A percentile compares a stretch with the other conserved stretches of the same genome.
These are phyloP conservation scores for Ellobius talpinus DNA, from an alignment of 2,113 vertebrate species.

Conservation along the genomic window DNA sequence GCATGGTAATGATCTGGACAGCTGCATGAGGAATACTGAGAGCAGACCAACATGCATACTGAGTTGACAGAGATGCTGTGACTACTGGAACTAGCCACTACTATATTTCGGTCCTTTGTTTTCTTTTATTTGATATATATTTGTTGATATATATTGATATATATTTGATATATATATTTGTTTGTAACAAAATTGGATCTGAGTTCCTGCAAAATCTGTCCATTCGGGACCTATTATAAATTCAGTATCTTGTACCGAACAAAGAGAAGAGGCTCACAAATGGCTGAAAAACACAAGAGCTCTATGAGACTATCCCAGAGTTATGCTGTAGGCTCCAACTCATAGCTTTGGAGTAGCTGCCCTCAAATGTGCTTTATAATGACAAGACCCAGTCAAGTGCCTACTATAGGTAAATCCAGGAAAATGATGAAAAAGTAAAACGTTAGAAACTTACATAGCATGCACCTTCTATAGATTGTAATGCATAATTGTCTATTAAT, in stretches of 20 bases:
- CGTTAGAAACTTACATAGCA: not conserved
- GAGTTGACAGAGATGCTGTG: not conserved
- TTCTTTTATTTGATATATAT: too few species aligned
- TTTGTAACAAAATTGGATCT: not conserved
- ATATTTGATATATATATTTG: too few species aligned
- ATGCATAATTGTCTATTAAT: not conserved
- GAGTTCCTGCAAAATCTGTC: not conserved
- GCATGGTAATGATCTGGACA: not conserved
- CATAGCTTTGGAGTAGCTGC: not conserved
- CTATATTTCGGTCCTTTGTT: not conserved
- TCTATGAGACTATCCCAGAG: not conserved
- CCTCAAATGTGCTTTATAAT: not conserved
- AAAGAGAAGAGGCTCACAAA: not conserved
- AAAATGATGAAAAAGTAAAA: not conserved
- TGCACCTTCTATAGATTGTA: not conserved
- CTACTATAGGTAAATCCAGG: not conserved
- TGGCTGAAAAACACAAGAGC: not conserved
- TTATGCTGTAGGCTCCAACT: not conserved
- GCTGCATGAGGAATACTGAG: accelerated
- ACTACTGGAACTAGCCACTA: not conserved
- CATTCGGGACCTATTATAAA: not conserved
- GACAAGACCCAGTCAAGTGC: not conserved
- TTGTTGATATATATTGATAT: too few species aligned
- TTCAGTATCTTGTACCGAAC: not conserved
- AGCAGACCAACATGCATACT: accelerated